Conservation (phyloP, 2,797 vertebrate species). For the Adrianichthys oophorus region DNA sequence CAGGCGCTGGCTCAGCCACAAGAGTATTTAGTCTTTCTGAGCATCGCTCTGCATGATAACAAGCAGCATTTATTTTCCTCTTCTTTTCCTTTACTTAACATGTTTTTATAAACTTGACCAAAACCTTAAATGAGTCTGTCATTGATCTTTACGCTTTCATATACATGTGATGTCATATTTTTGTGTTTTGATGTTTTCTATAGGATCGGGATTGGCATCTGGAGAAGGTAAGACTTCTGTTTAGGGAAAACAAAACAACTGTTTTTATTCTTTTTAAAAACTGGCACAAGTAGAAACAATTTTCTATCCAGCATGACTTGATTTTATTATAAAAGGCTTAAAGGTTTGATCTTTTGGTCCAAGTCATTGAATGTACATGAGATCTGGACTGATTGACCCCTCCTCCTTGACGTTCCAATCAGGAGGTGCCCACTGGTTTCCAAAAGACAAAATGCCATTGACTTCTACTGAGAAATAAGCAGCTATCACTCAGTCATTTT, state of each 20-base stretch:
- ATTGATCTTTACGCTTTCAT: background rate
- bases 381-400: too few relatives aligned
- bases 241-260: background rate
- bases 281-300: too few relatives aligned
- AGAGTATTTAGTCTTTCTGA: slow-evolving; percentile 45
- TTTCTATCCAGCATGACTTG: too few relatives aligned
- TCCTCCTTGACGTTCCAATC: too few relatives aligned
- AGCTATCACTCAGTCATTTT: too few relatives aligned
- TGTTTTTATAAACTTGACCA: slow-evolving; percentile 1
- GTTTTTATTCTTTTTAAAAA: background rate
- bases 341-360: too few relatives aligned
- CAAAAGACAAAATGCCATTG: too few relatives aligned
- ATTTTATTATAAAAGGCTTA: too few relatives aligned
- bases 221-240: slow-evolving; percentile 83
- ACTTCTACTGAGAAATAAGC: too few relatives aligned
- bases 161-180: slow-evolving; percentile 14
- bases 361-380: too few relatives aligned
- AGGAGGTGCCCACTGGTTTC: too few relatives aligned
- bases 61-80: slow-evolving; percentile 33
- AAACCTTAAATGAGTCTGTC: too few relatives aligned
- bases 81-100: slow-evolving; percentile 42
- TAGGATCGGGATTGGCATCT: slow-evolving; percentile 87
- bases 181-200: slow-evolving; percentile 65
- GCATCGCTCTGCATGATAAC: slow-evolving; percentile 44
- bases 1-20: slow-evolving; percentile 47